Conservation (phyloP, 1,140 invertebrate species). For the Brachionus paranguensis region DNA sequence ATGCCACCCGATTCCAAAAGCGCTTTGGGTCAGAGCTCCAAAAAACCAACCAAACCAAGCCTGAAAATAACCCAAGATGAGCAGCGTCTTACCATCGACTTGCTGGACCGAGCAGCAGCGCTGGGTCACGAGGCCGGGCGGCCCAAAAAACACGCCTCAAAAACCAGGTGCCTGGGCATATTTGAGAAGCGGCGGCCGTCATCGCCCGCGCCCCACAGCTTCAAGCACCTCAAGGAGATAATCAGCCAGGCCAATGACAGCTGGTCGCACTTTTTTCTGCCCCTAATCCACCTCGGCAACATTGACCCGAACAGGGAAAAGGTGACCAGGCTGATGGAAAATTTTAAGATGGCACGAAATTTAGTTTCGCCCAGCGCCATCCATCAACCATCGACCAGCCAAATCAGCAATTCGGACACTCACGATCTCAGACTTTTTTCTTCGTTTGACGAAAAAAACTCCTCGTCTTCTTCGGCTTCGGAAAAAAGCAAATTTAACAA, state of each 20-base stretch:
- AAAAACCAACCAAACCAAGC: neutral
- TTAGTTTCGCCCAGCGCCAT: neutral
- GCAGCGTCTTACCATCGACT: neutral
- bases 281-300: neutral
- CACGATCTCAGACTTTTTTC: neutral
- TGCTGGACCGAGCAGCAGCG: neutral
- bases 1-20: neutral
- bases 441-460: neutral
- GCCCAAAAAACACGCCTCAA: neutral
- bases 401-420: neutral
- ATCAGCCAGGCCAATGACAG: neutral
- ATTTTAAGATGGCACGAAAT: neutral
- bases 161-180: neutral
- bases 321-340: neutral
- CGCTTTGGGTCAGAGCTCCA: neutral
- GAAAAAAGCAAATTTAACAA: slow-evolving; percentile 1
- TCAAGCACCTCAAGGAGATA: neutral
- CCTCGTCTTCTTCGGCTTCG: neutral
- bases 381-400: neutral
- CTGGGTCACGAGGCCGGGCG: neutral
- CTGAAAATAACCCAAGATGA: slow-evolving; percentile 7
- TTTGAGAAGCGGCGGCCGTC: neutral
- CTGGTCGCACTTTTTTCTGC: slow-evolving; percentile 9
- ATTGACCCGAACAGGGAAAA: neutral
- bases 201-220: neutral